Base-by-base conservation (phyloP, 1,140 invertebrate genomes). In the Drosophila takahashii region DNA sequence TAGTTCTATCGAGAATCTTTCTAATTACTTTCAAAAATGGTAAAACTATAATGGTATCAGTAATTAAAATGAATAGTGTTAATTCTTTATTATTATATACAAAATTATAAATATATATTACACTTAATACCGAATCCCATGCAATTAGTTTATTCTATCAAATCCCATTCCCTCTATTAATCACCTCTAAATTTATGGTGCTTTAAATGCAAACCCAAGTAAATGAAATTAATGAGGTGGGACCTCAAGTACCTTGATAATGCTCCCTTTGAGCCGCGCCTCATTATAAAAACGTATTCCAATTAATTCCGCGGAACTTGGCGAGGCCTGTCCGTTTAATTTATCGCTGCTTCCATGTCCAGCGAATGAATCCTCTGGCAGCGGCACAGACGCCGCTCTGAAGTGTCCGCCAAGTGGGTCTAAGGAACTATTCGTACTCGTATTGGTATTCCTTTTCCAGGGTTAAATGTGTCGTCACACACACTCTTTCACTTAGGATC, bases 381-480 rank as follows among this genome's bases (percentile, higher is more conserved):
- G n/a, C 51, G 26, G 52, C 29, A 16, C 47, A 54, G 60, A 54
- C n/a, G 48, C 42, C 37, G 51, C 32, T 53, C 41, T 67, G 36
- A 48, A 73, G 54, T 36, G 51, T 29, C 8, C 22, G 50, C 45
- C 77, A 76, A 78, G 69, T 78, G 58, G 44, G 18, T 59, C 79
- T 22, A 29, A 45, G 54, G 36, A 39, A 57, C 26, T 51, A 26
- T 56, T 59, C 10, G 42, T 47, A 11, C 45, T 62, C 48, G 37
- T 45, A 26, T 56, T 59, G 9, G 42, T 47, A 11, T 48, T 62
- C 48, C 32, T 45, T n/a, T 54, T 64, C 54, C 60, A 60, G 51
- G 62, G 70, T 60, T 67, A 80, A 85, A 74, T 77, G 57, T 77
- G 66, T 77, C 71, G 72, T 80, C 57, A 60, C 29, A 32, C 58